Percentiles rank a stretch among this genome's conserved stretches.
These are phyloP conservation scores for Galleria mellonella DNA, from an alignment of 1,140 invertebrate genomes.

Conservation along the genomic window DNA sequence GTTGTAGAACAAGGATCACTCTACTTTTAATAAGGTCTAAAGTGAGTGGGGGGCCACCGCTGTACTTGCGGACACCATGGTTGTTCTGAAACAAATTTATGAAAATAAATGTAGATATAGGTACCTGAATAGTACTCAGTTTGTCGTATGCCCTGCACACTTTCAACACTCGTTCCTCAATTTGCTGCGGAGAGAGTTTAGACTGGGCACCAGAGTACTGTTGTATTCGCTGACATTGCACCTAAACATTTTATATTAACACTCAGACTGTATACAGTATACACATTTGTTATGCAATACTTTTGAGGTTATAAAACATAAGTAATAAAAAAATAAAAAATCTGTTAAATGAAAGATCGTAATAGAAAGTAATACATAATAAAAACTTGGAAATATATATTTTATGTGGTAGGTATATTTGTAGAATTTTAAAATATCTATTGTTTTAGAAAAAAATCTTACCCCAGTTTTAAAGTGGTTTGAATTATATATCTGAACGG, in stretches of 20 bases:
- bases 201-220: constrained; percentile 38
- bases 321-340: background rate
- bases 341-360: background rate
- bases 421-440: no score
- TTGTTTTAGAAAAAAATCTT: constrained; percentile 35
- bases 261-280: constrained; percentile 23
- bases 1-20: constrained; percentile 93
- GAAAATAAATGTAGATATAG: constrained; percentile 52
- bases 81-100: constrained; percentile 79
- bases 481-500: constrained; percentile 35
- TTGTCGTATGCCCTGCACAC: constrained; percentile 87
- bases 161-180: constrained; percentile 84
- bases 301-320: constrained; percentile 50
- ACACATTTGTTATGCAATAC: constrained; percentile 65
- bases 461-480: constrained; percentile 52
- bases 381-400: no score
- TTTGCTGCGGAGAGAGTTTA: constrained; percentile 67
- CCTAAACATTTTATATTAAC: constrained; percentile 50
- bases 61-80: constrained; percentile 81
- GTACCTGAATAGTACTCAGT: constrained; percentile 85
- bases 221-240: constrained; percentile 35
- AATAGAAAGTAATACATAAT: background rate
- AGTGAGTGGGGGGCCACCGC: constrained; percentile 82
- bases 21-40: constrained; percentile 89
- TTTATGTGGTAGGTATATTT: no score